Base-by-base conservation (phyloP, 2,797 vertebrate genomes). In the Danio tinwini region DNA sequence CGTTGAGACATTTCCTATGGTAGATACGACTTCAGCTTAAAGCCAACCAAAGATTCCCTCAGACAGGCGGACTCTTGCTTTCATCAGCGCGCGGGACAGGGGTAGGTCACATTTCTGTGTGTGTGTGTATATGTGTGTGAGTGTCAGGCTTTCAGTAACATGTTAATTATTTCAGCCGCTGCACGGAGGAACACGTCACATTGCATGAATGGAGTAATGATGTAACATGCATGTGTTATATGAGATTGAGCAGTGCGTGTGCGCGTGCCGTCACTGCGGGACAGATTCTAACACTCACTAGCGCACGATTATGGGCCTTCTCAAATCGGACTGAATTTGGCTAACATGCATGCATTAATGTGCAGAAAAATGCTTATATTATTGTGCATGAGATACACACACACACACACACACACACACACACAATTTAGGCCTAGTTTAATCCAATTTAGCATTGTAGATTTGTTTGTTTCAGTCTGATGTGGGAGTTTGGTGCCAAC, bases 1-100 rank as follows among this genome's bases (percentile, higher is more conserved):
- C 93, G 88, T 88, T 92, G 93, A 93, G 92, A 94, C 92, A 93
- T 93, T 95, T 91, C 91, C 92, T 91, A 85, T 93, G 90, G 92
- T 94, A 93, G 91, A 89, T 92, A 92, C 93, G 90, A 92, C 91
- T 90, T 86, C 82, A 88, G 86, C 89, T 73, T 17, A 80, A 70
- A 77, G 40, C 85, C 72, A 87, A 89, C 86, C 85, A 86, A 88
- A 91, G 89, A 93, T 90, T 93, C 87, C 88, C 87, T 85, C 86
- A 84, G 87, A 88, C 90, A 87, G 90, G 86, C 87, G 92, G 92
- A 91, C 52, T 2, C 50, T 67, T 85, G 87, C 82, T 67, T 85
- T 84, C 80, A 84, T 86, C 90, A 88, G 86, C 91, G 89, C 86
- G 85, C 89, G 89, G 78, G 74, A 90, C 12, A 86, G 91, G 90